A percentile compares a stretch with the other conserved stretches of the same genome.
phyloP scores from a whole-genome alignment of 2,888 invertebrate species.

The Julus scanicus region DNA sequence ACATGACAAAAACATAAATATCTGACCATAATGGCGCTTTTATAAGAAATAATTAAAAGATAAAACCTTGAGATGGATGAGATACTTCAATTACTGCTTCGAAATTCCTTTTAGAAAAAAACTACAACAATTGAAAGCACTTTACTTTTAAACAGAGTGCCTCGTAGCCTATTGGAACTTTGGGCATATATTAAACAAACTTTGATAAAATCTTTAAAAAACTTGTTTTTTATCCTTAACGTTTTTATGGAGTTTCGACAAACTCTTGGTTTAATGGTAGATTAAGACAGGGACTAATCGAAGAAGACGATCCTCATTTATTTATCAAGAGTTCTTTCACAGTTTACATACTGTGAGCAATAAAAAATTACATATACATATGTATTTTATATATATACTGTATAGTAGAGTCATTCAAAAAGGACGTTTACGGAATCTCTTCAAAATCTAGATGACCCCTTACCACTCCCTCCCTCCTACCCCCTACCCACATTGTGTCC shows the following conservation, averaged over 20 bases:
- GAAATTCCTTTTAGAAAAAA: conserved; percentile 15
- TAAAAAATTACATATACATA: no score
- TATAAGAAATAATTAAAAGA: conserved; percentile 26
- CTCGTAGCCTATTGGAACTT: not conserved
- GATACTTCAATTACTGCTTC: conserved; percentile 11
- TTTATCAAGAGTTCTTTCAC: no score
- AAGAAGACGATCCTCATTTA: not conserved
- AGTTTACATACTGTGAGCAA: no score
- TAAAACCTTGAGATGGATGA: not conserved
- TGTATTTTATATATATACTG: no score
- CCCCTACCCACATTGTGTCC: no score
- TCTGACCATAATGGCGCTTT: conserved; percentile 24
- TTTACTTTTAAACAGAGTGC: not conserved
- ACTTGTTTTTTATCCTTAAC: not conserved
- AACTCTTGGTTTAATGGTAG: not conserved
- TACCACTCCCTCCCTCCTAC: no score
- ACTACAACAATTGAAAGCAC: not conserved
- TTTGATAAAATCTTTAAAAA: conserved; percentile 36
- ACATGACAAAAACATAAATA: conserved; percentile 28
- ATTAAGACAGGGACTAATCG: not conserved
- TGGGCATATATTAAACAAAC: not conserved
- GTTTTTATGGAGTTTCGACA: not conserved
- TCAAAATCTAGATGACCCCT: no score
- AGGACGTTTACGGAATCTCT: no score
- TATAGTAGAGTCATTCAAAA: no score